Conservation (phyloP, 2,797 vertebrate genomes). For the Scomberomorus guttatus region DNA sequence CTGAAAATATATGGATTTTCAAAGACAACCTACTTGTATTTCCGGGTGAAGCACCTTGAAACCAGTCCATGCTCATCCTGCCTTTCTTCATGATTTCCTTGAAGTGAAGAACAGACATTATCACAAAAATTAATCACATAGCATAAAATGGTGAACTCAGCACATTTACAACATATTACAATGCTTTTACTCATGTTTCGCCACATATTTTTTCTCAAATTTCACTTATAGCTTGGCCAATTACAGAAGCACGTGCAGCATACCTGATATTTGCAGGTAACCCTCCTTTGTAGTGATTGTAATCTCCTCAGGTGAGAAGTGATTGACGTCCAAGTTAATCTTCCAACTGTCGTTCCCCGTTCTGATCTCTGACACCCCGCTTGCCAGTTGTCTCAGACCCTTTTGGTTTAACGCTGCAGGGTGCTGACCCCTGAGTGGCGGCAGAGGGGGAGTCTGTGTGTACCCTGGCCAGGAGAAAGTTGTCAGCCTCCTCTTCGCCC, state of each 20-base stretch:
- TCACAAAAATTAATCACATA: background rate
- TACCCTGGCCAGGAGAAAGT: slow-evolving; percentile 73
- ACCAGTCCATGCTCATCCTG: slow-evolving; percentile 80
- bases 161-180: background rate
- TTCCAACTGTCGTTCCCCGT: slow-evolving; percentile 79
- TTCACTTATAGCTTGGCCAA: background rate
- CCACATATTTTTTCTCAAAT: background rate
- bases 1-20: background rate
- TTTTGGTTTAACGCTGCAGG: slow-evolving; percentile 14
- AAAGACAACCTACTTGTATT: slow-evolving; percentile 80
- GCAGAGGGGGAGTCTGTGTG: slow-evolving; percentile 63
- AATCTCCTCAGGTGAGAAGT: slow-evolving; percentile 83
- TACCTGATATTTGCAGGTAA: slow-evolving; percentile 85
- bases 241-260: background rate
- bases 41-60: slow-evolving; percentile 81
- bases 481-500: slow-evolving; percentile 78
- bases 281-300: slow-evolving; percentile 80
- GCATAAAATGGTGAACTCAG: background rate
- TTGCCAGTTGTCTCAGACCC: slow-evolving; percentile 41
- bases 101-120: slow-evolving; percentile 16
- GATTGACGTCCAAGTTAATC: slow-evolving; percentile 81
- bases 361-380: slow-evolving; percentile 77
- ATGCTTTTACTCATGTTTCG: background rate
- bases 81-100: slow-evolving; percentile 83
- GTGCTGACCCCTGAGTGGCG: slow-evolving; percentile 48